phyloP scores from a whole-genome alignment of 2,888 invertebrate species.

The Hemistola chrysoprasaria region DNA sequence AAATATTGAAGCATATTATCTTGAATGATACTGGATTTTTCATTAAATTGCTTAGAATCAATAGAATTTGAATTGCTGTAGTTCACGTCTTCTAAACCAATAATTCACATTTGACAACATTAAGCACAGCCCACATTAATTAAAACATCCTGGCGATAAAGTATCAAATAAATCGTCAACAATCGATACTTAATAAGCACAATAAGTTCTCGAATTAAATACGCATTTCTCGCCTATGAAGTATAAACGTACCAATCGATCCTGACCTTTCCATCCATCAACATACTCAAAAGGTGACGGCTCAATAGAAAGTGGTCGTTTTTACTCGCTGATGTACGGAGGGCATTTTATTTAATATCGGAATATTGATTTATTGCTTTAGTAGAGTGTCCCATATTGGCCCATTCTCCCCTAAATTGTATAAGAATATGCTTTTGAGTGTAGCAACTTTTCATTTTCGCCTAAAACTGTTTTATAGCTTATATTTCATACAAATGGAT shows the following conservation, averaged over 20 bases:
- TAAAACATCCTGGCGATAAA: slow-evolving; percentile 39
- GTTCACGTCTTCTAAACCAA: slow-evolving; percentile 11
- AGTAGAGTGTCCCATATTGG: slow-evolving; percentile 45
- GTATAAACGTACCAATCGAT: slow-evolving; percentile 41
- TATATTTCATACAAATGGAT: too few species aligned
- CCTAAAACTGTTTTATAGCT: slow-evolving; percentile 26
- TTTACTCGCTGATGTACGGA: slow-evolving; percentile 63
- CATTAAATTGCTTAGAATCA: too few species aligned
- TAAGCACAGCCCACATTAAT: slow-evolving; percentile 27
- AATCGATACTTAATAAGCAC: slow-evolving; percentile 60
- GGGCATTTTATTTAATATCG: slow-evolving; percentile 75
- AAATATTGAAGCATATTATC: too few species aligned
- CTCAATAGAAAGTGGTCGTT: slow-evolving; percentile 48
- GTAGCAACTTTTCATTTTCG: slow-evolving; percentile 44
- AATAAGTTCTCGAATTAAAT: slow-evolving; percentile 68
- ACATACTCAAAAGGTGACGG: slow-evolving; percentile 27
- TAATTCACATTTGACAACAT: slow-evolving; percentile 17
- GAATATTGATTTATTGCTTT: slow-evolving; percentile 71
- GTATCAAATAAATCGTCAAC: slow-evolving; percentile 50
- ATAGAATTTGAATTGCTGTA: not conserved
- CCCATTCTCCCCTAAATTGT: slow-evolving; percentile 50
- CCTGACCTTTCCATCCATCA: slow-evolving; percentile 34
- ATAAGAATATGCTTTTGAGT: slow-evolving; percentile 50
- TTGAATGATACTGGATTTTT: too few species aligned
- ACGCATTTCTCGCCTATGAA: slow-evolving; percentile 61